Percentiles rank a stretch among this genome's conserved stretches.
These are phyloP conservation scores for Zeugodacus cucurbitae DNA, from an alignment of 1,140 invertebrate genomes.

Conservation along the genomic window DNA sequence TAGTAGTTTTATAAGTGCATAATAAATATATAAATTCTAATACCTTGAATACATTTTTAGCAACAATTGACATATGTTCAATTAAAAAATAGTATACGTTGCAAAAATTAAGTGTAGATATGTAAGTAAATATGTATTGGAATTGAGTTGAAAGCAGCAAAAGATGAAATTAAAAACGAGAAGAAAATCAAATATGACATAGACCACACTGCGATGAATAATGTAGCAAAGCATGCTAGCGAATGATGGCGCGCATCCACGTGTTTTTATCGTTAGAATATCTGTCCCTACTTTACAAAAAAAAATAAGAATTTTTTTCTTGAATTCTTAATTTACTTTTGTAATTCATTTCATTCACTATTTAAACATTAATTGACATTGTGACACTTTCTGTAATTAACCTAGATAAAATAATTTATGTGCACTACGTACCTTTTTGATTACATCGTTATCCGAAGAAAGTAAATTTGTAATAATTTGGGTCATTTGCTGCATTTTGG, in stretches of 20 bases:
- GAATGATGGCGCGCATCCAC: conserved; percentile 36
- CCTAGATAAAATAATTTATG: not conserved
- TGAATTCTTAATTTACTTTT: not conserved
- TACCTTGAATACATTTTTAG: not conserved
- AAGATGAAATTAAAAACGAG: not conserved
- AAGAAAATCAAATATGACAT: not conserved
- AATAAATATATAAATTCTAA: not conserved
- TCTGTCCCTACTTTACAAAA: too few species aligned
- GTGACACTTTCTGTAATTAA: not conserved
- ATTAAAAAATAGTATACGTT: not conserved
- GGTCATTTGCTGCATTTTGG: conserved; percentile 48
- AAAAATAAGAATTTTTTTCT: too few species aligned
- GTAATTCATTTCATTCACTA: not conserved
- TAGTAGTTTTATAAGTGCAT: too few species aligned
- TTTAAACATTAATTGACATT: not conserved
- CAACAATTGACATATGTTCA: too few species aligned
- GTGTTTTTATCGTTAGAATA: conserved; percentile 4
- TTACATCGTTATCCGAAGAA: conserved; percentile 61
- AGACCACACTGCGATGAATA: not conserved
- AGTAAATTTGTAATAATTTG: conserved; percentile 57
- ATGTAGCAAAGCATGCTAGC: not conserved
- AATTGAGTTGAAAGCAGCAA: not conserved
- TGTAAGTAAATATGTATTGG: not conserved
- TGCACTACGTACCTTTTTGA: conserved; percentile 69
- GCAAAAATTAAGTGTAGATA: not conserved